Evolutionary conservation across 2,888 invertebrate species (phyloP), one percentile per base, ranked within the genome.

Genomic region (Julus scanicus): DNA sequence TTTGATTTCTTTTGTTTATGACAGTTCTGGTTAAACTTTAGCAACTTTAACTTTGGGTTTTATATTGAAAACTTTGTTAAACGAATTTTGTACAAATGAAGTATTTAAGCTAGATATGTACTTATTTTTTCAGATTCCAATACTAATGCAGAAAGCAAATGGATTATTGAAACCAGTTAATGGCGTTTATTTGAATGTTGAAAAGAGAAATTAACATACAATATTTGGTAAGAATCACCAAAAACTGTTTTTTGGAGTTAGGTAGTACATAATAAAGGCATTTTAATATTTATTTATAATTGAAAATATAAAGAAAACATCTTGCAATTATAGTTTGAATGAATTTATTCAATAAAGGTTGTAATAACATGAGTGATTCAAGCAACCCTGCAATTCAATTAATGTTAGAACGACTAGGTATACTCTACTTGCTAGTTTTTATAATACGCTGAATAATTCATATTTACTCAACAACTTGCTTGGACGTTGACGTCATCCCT

Each of bases 101-200:
- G 1, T 29, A 1, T 29, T 1, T 29, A 29, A 29, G 29, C 29
- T 29, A 29, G 29, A 29, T 29, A 29, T 29, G 1, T 13, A 29
- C 17, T 85, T 39, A 13, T 86, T 29, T 87, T 53, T 49, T 8
- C 20, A 87, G 87, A 39, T 87, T 29, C 87, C 87, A n/a, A 39
- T 87, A n/a, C 37, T 29, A 87, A 6, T 8, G 15, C 53, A 87
- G 40, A 87, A 87, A n/a, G 87, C 53, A 8, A 44, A 63, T 71
- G 63, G 63, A 71, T 57, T 87, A 20, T n/a, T 87, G 20, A 57
- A 57, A n/a, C 71, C 87, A 17, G 87, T 37, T 63, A 87, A 87
- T 71, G 87, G 87, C n/a, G 17, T 87, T 8, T 13, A 39, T 63
- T 29, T 87, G 1, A 63, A 71, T 17, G 87, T 87, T 6, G 87